phyloP scores from a whole-genome alignment of 2,113 vertebrate genomes.

The Loxodonta africana region DNA sequence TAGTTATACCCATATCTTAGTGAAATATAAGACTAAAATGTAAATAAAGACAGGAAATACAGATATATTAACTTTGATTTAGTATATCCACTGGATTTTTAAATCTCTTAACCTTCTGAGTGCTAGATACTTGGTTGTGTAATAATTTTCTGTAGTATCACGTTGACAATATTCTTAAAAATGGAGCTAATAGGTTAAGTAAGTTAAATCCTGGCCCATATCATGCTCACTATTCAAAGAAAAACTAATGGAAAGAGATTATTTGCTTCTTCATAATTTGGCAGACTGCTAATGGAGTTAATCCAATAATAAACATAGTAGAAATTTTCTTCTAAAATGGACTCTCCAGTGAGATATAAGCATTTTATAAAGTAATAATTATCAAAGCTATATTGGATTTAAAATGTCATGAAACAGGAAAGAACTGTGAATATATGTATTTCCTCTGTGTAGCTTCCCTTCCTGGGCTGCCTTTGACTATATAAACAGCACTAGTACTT shows the following conservation, averaged over 20 bases:
- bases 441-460: neutral
- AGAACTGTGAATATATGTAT: neutral
- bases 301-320: constrained; percentile 20
- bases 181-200: neutral
- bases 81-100: neutral
- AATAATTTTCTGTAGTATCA: neutral
- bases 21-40: neutral
- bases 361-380: constrained; percentile 61
- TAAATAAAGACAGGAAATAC: neutral
- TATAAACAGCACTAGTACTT: neutral
- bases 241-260: neutral
- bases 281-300: constrained; percentile 11
- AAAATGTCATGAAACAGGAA: neutral
- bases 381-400: constrained; percentile 18
- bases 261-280: constrained; percentile 50
- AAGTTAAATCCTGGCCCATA: neutral
- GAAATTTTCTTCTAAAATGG: constrained; percentile 39
- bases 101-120: neutral
- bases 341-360: neutral
- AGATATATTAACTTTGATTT: neutral
- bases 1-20: neutral
- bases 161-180: neutral
- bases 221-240: neutral
- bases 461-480: neutral
- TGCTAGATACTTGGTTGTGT: neutral